Evolutionary conservation across 2,888 invertebrate species (phyloP).

Genomic region (Geophilus truncorum): DNA sequence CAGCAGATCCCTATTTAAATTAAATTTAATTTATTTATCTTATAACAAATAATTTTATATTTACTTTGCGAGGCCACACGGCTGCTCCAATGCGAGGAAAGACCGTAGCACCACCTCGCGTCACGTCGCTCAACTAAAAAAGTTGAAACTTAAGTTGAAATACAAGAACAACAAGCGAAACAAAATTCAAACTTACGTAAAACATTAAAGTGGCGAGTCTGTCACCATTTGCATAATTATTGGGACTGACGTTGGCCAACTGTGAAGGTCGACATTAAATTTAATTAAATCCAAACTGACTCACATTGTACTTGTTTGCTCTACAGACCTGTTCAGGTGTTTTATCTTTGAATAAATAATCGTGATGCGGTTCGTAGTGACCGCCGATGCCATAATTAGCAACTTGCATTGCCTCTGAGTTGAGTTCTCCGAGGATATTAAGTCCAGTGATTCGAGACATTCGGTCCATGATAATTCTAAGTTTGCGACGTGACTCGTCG

Average conservation of each 20-base stretch:
- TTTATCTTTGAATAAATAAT: conserved; percentile 42
- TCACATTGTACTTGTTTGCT: too few species aligned
- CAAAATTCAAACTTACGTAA: conserved; percentile 40
- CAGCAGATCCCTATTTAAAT: conserved; percentile 46
- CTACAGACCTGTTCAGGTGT: conserved; percentile 39
- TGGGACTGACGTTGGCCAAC: neutral
- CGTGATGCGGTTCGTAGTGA: conserved; percentile 51
- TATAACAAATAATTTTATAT: neutral
- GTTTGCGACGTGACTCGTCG: conserved; percentile 39
- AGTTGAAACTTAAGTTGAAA: neutral
- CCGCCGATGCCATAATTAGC: conserved; percentile 53
- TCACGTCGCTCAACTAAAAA: conserved; percentile 41
- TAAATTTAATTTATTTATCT: neutral
- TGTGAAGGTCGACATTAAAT: neutral
- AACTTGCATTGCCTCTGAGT: conserved; percentile 46
- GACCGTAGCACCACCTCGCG: conserved; percentile 44
- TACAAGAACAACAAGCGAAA: neutral
- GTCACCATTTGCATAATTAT: conserved; percentile 39
- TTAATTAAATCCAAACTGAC: too few species aligned
- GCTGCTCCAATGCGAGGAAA: conserved; percentile 44
- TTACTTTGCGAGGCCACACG: conserved; percentile 41
- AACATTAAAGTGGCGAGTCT: conserved; percentile 43
- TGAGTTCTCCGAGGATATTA: conserved; percentile 40
- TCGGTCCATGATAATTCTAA: conserved; percentile 41
- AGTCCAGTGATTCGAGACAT: conserved; percentile 45